Evolutionary conservation across 2,797 vertebrate genomes (phyloP).

Genomic region (Falco columbarius): DNA sequence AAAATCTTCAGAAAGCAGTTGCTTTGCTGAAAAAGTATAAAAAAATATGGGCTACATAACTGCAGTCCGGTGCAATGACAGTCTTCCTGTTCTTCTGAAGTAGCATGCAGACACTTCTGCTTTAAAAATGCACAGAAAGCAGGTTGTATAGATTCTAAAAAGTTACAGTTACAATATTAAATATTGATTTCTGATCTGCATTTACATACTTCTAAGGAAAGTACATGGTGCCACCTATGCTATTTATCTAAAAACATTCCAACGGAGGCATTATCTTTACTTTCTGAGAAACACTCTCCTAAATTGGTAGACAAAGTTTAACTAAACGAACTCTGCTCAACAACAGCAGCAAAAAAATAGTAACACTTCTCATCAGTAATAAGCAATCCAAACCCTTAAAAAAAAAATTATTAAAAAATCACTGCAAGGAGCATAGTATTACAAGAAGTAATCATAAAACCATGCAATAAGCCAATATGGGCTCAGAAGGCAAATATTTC

Average conservation of each 20-base stretch:
- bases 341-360: constrained; percentile 11
- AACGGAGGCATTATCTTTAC: not conserved
- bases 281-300: not conserved
- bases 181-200: not conserved
- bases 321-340: constrained; percentile 13
- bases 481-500: constrained; percentile 5
- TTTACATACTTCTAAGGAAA: not conserved
- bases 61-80: rapidly evolving
- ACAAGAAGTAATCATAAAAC: not conserved
- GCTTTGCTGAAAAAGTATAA: not conserved
- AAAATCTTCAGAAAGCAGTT: not conserved
- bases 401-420: not conserved
- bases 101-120: not conserved
- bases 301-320: not conserved
- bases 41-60: not conserved
- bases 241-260: not conserved
- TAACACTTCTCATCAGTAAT: not conserved
- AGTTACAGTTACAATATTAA: not conserved
- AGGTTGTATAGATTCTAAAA: not conserved
- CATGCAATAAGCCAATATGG: not conserved
- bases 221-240: not conserved
- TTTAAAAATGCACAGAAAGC: not conserved
- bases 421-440: not conserved
- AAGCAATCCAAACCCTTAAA: not conserved
- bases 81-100: not conserved